A percentile compares a stretch with the other conserved stretches of the same genome.
These are phyloP conservation scores for Ruditapes philippinarum DNA, from an alignment of 1,140 invertebrate genomes.

Conservation along the genomic window DNA sequence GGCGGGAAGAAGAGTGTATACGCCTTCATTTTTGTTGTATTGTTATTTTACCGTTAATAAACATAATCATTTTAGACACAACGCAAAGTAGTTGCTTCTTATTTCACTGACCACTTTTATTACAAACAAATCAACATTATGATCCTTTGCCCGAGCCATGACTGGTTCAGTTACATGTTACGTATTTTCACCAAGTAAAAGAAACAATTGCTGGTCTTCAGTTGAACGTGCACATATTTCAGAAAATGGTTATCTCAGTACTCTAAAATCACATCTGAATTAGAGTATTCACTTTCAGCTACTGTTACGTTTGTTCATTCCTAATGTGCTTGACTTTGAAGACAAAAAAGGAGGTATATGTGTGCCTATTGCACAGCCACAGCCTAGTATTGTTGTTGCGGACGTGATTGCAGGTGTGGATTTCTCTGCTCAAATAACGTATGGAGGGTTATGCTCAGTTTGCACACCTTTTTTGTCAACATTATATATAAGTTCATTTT, in stretches of 20 bases:
- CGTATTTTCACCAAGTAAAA: background rate
- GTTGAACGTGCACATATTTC: background rate
- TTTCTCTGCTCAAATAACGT: background rate
- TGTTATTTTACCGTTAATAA: too few species aligned
- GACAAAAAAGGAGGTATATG: conserved; percentile 31
- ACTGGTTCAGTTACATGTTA: background rate
- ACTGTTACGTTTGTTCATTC: background rate
- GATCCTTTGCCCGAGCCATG: too few species aligned
- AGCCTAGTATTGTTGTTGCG: background rate
- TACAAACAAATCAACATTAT: too few species aligned
- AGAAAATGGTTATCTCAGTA: background rate
- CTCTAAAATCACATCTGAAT: background rate
- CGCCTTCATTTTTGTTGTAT: too few species aligned
- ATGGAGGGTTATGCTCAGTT: conserved; percentile 15
- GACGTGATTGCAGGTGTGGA: background rate
- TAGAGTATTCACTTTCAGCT: background rate
- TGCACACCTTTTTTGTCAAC: conserved; percentile 32
- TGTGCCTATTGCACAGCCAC: conserved; percentile 19
- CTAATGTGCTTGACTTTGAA: conserved; percentile 13
- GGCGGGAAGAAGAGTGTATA: too few species aligned
- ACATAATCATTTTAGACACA: too few species aligned
- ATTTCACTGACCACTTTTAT: too few species aligned
- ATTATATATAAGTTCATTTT: conserved; percentile 21
- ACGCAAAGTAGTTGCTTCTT: too few species aligned
- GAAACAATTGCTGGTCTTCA: background rate